Conservation (phyloP, 2,797 vertebrate genomes). For the Thripadectes ignobilis region DNA sequence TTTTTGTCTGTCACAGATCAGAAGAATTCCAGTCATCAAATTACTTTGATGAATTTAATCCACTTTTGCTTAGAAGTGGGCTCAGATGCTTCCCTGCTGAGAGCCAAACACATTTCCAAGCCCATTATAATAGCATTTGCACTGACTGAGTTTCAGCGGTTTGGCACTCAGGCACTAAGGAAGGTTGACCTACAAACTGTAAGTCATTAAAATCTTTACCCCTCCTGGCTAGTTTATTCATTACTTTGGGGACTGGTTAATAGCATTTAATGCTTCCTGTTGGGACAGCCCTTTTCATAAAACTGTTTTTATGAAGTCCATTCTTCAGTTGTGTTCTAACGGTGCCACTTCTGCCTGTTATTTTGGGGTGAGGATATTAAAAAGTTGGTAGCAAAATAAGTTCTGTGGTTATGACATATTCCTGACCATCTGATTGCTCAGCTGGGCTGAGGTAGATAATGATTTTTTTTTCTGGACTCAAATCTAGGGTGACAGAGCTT, state of each 20-base stretch:
- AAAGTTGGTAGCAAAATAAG: slow-evolving; percentile 17
- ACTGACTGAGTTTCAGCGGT: background rate
- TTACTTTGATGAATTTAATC: slow-evolving; percentile 17
- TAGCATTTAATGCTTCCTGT: slow-evolving; percentile 23
- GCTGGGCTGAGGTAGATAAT: background rate
- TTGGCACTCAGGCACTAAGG: background rate
- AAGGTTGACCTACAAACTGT: slow-evolving; percentile 51
- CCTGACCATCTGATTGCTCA: background rate
- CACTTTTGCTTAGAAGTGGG: background rate
- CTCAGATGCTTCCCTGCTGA: background rate
- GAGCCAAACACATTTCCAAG: background rate
- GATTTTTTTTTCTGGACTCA: background rate
- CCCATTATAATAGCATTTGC: background rate
- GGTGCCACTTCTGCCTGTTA: background rate
- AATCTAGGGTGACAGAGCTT: background rate
- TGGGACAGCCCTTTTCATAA: slow-evolving; percentile 16
- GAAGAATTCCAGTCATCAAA: slow-evolving; percentile 4
- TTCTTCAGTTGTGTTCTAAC: slow-evolving; percentile 31
- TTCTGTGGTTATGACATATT: background rate
- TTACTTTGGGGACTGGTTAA: slow-evolving; percentile 34
- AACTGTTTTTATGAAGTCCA: slow-evolving; percentile 46
- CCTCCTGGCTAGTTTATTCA: slow-evolving; percentile 22
- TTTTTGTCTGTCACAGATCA: background rate
- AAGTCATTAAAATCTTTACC: slow-evolving; percentile 31
- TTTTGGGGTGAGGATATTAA: slow-evolving; percentile 40